Evolutionary conservation across 2,113 vertebrate species (phyloP), one percentile per base, ranked within the genome.

Genomic region (Lophotis ruficrista): DNA sequence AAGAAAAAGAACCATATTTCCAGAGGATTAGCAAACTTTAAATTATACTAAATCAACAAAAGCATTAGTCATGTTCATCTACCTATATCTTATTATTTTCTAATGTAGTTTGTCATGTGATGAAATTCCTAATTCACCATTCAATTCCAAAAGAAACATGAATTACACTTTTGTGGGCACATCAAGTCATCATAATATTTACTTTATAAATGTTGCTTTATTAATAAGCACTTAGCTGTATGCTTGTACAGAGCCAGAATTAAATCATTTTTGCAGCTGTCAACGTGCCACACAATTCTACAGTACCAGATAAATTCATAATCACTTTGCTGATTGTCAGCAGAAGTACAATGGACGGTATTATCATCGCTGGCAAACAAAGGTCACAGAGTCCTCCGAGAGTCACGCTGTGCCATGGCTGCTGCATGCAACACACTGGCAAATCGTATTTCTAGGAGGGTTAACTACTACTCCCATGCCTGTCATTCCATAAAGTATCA

Each of bases 181-280:
- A 77, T 57, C 54, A 90, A 80, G 58, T 85, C 87, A 89, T 70
- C 60, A 35, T n/a, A 90, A 84, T 54, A 90, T 90, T 96, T 85
- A 71, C 27, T 84, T 89, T 43, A 54, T 58, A 82, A 96, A 79
- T 19, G 31, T 30, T 89, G 78, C 73, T 90, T 91, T 97, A 85
- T 82, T 85, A 87, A 58, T 76, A 83, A 88, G 66, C 53, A 89
- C 73, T 96, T 93, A 79, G 57, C 53, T 85, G 17, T n/a, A 60
- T 25, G 80, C 33, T 79, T 53, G 24, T 41, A 85, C 3, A 0
- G 53, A 85, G 89, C 18, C 50, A 75, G 89, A 93, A 96, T 91
- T 28, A 96, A 94, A 91, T 96, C 54, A 94, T 85, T 91, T 96
- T 79, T 88, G 73, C 94, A 96, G 94, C 83, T 97, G 83, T 92